Base-by-base conservation (phyloP, 1,140 invertebrate genomes). In the Acromyrmex charruanus region DNA sequence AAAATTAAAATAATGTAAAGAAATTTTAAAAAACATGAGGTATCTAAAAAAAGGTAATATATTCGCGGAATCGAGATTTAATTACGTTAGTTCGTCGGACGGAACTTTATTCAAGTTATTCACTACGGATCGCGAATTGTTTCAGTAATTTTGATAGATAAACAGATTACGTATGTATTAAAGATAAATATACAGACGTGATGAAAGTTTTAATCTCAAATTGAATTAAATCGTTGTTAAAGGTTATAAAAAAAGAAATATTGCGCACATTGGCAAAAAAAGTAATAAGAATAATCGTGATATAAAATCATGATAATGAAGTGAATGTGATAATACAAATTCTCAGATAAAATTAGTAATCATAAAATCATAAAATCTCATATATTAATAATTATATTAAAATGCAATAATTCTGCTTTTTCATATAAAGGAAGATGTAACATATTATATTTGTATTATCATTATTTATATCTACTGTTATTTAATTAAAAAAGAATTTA, bases 381-480 rank as follows among this genome's bases (percentile, higher is more conserved):
- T n/a, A 18, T 9, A 58, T 75, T 59, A 75, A 77, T 53, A 39
- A 21, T 39, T 44, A 61, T 77, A 6, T 18, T 77, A 44, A 77
- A 77, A 28, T 28, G 28, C 0, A 18, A 65, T 49, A 59, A 61
- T n/a, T 21, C 28, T n/a, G 21, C n/a, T 61, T 77, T 44, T 77
- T 77, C 14, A 61, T 4, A 61, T 3, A 59, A 58, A 12, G 12
- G n/a, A 16, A 77, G 65, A 21, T 39, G 18, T 21, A 21, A 39
- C 12, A 16, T 58, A 39, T 14, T 3, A 12, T 9, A 25, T n/a
- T 28, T 5, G 9, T 10, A 44, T 16, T 25, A 59, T 44, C 55
- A 3, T 18, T 2, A 63, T 63, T 18, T 6, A 44, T 63, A 28
- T 35, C 28, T 18, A 21, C 51, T 18, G 4, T 58, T 35, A 35